Evolutionary conservation across 2,113 vertebrate species (phyloP).

Genomic region (Ivindomyrus marchei): DNA sequence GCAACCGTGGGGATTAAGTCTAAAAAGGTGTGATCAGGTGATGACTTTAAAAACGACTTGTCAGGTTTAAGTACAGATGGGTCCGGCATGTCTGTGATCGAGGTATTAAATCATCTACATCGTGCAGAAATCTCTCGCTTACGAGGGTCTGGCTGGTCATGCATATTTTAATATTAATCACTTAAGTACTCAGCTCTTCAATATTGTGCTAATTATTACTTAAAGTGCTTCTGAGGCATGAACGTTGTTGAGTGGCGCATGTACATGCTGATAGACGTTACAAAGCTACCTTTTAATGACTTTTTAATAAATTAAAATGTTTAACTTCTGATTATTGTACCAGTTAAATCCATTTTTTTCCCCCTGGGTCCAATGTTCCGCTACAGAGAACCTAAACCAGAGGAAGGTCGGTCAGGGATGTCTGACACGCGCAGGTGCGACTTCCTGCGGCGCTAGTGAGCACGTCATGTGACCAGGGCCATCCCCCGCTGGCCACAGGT

Average conservation of each 20-base stretch:
- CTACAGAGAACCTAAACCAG: background rate
- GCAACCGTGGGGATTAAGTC: background rate
- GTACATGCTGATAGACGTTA: background rate
- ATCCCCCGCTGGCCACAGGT: background rate
- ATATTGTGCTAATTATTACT: slow-evolving; percentile 11
- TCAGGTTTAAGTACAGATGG: background rate
- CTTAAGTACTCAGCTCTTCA: background rate
- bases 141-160: background rate
- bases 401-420: background rate
- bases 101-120: background rate
- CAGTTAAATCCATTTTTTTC: background rate
- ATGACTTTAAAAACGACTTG: background rate
- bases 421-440: background rate
- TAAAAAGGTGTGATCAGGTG: background rate
- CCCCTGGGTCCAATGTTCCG: background rate
- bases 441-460: background rate
- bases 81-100: background rate
- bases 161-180: slow-evolving; percentile 19
- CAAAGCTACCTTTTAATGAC: background rate
- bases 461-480: background rate
- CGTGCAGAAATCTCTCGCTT: background rate
- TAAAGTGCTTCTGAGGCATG: background rate
- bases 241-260: background rate
- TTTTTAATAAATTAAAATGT: background rate
- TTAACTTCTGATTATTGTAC: background rate